Conservation (phyloP, 30 jellyfish, hydroid and myxozoan species). For the Haliclystus octoradiatus region DNA sequence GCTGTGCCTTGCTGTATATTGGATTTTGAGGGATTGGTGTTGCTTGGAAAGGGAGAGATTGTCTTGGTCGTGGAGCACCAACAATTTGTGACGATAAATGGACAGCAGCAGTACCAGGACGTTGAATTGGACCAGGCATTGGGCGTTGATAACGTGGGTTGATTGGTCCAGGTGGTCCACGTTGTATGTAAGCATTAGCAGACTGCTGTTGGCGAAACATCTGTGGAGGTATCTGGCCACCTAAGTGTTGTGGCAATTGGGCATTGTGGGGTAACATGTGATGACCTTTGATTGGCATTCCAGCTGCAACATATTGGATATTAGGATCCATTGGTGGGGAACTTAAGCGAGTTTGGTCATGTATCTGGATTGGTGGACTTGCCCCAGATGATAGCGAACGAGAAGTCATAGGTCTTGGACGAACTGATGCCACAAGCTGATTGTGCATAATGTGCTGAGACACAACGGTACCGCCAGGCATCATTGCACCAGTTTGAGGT, state of each 20-base stretch:
- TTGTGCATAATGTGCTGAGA: conserved; percentile 32
- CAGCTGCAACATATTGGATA: not conserved
- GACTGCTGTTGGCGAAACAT: conserved; percentile 3
- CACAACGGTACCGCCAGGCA: conserved; percentile 6
- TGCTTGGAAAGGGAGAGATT: not conserved
- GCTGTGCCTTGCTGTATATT: not conserved
- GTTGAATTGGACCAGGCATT: conserved; percentile 61
- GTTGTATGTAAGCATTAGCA: conserved; percentile 18
- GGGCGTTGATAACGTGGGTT: conserved; percentile 25
- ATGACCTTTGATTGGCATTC: not conserved
- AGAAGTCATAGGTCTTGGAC: conserved; percentile 79
- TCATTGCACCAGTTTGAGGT: conserved; percentile 63
- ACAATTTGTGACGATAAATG: not conserved
- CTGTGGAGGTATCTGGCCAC: conserved; percentile 13
- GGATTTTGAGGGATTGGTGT: conserved; percentile 1
- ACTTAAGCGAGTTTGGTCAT: conserved; percentile 30
- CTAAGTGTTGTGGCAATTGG: conserved; percentile 10
- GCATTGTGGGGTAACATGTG: conserved; percentile 11
- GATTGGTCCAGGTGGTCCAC: conserved; percentile 32
- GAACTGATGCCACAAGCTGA: conserved; percentile 82
- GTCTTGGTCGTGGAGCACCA: not conserved
- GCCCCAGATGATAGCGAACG: conserved; percentile 25
- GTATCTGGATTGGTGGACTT: conserved; percentile 23
- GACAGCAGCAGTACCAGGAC: conserved; percentile 19
- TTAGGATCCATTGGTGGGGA: conserved; percentile 12